Evolutionary conservation across 2,888 invertebrate species (phyloP).

Genomic region (Adelphocoris suturalis): DNA sequence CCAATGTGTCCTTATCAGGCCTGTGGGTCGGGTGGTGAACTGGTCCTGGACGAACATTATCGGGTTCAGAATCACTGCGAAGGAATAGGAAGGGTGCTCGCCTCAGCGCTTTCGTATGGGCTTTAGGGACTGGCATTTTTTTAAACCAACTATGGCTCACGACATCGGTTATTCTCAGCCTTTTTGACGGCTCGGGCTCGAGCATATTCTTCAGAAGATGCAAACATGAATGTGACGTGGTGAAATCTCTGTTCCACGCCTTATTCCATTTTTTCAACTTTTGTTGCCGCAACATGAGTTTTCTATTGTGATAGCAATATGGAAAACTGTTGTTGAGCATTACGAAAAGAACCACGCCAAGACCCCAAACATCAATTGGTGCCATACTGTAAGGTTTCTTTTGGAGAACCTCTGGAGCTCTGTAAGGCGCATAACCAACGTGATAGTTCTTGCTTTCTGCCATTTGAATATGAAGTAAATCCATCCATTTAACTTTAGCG

Average conservation of each 20-base stretch:
- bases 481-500: slow-evolving; percentile 49
- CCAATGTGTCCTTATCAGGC: background rate
- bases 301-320: slow-evolving; percentile 56
- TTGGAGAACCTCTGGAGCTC: slow-evolving; percentile 49
- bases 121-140: slow-evolving; percentile 13
- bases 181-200: slow-evolving; percentile 14
- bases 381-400: slow-evolving; percentile 50
- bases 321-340: slow-evolving; percentile 64
- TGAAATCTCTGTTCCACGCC: slow-evolving; percentile 20
- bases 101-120: slow-evolving; percentile 43
- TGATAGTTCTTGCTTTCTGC: slow-evolving; percentile 42
- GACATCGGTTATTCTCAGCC: slow-evolving; percentile 33
- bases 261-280: slow-evolving; percentile 42
- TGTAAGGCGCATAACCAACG: slow-evolving; percentile 40
- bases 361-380: slow-evolving; percentile 57
- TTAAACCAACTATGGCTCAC: slow-evolving; percentile 58
- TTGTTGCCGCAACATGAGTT: slow-evolving; percentile 53
- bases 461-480: slow-evolving; percentile 14
- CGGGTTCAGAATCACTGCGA: background rate
- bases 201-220: slow-evolving; percentile 31
- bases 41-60: background rate
- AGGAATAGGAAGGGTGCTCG: slow-evolving; percentile 43
- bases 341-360: slow-evolving; percentile 53
- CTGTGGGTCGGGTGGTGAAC: background rate
- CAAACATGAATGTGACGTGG: slow-evolving; percentile 15